Evolutionary conservation across 2,888 invertebrate genomes (phyloP), one percentile per base, ranked within the genome.

Genomic region (Netelia fuscicornis): DNA sequence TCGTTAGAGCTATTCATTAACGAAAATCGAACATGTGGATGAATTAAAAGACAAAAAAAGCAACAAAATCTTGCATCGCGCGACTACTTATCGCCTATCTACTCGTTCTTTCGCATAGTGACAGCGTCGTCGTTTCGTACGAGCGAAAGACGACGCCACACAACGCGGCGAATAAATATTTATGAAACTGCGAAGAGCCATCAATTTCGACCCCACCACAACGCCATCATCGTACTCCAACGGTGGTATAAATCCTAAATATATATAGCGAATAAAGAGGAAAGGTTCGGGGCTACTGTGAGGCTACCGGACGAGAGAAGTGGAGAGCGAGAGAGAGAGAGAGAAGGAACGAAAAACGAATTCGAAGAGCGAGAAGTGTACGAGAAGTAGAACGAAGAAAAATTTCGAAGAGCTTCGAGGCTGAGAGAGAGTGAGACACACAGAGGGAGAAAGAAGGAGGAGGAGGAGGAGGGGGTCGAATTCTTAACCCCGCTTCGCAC

Each of bases 131-230:
- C 58, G 77, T 0, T 42, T 37, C 23, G n/a, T 11, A 11, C 42
- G 42, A 58, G 13, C n/a, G 23, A 30, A 72, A 44, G 23, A 67
- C 67, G 68, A 56, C 48, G 76, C 13, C 75, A 64, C 48, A 48
- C 60, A 60, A n/a, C 52, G 78, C 37, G 60, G 71, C 65, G 72
- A 86, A 84, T 84, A 80, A 84, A 86, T 86, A 86, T 86, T 86
- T 86, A 86, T 86, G 80, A 84, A 67, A 78, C 64, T 37, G n/a
- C 77, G 60, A 82, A 17, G 70, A 60, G 68, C 84, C 86, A 86
- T 84, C 77, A 86, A 84, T 84, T 84, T 74, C 60, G 30, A 56
- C 52, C 74, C 65, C 71, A 65, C 72, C 74, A 65, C 9, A 17
- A 68, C 75, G 79, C 71, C 60, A 30, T 70, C 52, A 62, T 78